A percentile compares a stretch with the other conserved stretches of the same genome.
Conservation (phyloP, 2,888 invertebrate species). For the Ryuthela nishihirai region DNA sequence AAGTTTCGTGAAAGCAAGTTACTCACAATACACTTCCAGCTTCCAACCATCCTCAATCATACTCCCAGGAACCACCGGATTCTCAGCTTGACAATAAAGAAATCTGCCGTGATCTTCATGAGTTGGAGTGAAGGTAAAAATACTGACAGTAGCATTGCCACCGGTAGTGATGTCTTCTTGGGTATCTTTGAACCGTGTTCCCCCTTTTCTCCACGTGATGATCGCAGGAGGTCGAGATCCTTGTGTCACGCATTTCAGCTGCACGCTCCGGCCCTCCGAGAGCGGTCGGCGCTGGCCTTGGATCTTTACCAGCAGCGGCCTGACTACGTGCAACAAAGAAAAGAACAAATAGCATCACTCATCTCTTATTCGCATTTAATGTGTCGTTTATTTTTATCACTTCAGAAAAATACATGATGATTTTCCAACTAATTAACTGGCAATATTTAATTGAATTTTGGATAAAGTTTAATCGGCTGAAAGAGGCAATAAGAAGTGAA, state of each 20-base stretch:
- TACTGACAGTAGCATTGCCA: slow-evolving; percentile 38
- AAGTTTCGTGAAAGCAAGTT: too few species aligned
- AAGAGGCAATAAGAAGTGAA: too few species aligned
- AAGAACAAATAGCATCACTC: background rate
- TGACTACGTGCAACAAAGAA: slow-evolving; percentile 37
- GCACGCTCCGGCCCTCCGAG: slow-evolving; percentile 39
- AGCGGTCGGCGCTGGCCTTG: slow-evolving; percentile 39
- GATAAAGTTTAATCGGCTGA: too few species aligned
- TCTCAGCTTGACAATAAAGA: slow-evolving; percentile 42
- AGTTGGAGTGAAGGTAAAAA: slow-evolving; percentile 36
- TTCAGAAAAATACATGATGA: too few species aligned
- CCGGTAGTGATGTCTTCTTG: slow-evolving; percentile 32
- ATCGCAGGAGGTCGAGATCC: slow-evolving; percentile 44
- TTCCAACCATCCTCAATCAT: slow-evolving; percentile 42
- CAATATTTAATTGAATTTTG: too few species aligned
- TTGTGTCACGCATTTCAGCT: slow-evolving; percentile 41
- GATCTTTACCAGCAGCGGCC: slow-evolving; percentile 42
- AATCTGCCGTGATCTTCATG: slow-evolving; percentile 41
- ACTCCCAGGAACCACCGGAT: slow-evolving; percentile 40
- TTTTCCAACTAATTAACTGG: too few species aligned
- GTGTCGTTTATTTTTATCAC: background rate
- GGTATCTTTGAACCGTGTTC: slow-evolving; percentile 38
- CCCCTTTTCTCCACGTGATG: slow-evolving; percentile 44
- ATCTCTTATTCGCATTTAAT: background rate
- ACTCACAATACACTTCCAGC: slow-evolving; percentile 43